phyloP scores from a whole-genome alignment of 2,888 invertebrate genomes.

The Callimorpha dominula region DNA sequence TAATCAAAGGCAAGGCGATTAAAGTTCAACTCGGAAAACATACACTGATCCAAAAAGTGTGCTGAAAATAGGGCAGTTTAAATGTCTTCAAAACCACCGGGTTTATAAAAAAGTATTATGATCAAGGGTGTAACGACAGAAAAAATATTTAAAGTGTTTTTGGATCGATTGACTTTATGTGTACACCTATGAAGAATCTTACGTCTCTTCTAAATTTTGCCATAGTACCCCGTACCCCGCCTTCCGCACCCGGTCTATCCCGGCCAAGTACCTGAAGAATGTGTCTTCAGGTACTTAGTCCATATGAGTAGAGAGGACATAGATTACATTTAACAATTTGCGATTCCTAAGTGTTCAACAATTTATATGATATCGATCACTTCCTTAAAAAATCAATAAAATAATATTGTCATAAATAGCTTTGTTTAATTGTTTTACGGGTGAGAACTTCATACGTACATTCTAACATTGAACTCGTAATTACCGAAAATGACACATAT shows the following conservation, averaged over 20 bases:
- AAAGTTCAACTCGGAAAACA: too few species aligned
- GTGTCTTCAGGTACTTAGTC: background rate
- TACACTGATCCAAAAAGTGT: too few species aligned
- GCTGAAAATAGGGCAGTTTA: too few species aligned
- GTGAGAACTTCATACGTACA: background rate
- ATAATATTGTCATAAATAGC: background rate
- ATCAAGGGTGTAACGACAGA: background rate
- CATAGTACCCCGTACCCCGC: background rate
- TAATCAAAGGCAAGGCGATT: too few species aligned
- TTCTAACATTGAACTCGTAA: conserved; percentile 15
- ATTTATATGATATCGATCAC: background rate
- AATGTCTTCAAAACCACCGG: too few species aligned
- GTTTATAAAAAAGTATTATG: background rate
- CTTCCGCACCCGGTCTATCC: too few species aligned
- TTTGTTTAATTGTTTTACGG: background rate
- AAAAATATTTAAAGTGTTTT: too few species aligned
- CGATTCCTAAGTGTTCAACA: background rate
- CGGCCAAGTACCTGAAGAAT: too few species aligned
- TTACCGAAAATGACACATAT: conserved; percentile 27
- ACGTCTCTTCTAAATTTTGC: too few species aligned
- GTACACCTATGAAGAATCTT: too few species aligned
- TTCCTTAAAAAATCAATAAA: background rate
- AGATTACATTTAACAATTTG: background rate
- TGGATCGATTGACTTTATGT: too few species aligned
- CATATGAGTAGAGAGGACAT: too few species aligned